A percentile compares a stretch with the other conserved stretches of the same genome.
Conservation (phyloP, 2,113 vertebrate genomes). For the Lophochroa leadbeateri region DNA sequence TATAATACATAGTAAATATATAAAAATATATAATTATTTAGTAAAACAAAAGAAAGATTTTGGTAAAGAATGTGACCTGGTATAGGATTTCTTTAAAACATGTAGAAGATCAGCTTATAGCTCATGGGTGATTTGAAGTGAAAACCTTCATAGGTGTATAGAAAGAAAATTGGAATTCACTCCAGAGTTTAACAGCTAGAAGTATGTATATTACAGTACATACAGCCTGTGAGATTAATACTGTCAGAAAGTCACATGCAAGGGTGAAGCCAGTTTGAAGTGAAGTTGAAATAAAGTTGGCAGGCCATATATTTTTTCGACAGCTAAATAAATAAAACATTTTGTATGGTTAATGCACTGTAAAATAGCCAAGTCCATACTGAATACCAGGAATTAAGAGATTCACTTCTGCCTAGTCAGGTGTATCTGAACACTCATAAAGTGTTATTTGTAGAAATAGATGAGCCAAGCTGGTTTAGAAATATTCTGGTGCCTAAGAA, state of each 20-base stretch:
- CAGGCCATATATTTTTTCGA: neutral
- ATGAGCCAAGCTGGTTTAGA: neutral
- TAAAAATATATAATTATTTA: neutral
- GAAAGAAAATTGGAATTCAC: constrained; percentile 1
- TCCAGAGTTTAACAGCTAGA: neutral
- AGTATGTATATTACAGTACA: neutral
- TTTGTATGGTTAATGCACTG: constrained; percentile 11
- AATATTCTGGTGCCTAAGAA: neutral
- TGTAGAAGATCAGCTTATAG: neutral
- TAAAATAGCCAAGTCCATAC: neutral
- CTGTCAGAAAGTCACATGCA: constrained; percentile 11
- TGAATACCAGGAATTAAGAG: constrained; percentile 11
- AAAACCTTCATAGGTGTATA: neutral
- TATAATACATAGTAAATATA: neutral
- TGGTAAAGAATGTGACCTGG: neutral
- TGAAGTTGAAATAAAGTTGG: constrained; percentile 36
- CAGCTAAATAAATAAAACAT: constrained; percentile 49
- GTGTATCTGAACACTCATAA: neutral
- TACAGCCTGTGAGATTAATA: constrained; percentile 9
- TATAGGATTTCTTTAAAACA: neutral
- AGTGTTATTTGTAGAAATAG: neutral
- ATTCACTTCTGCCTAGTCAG: neutral
- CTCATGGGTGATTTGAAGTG: neutral
- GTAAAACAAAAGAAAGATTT: neutral
- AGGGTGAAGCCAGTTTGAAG: neutral